A percentile compares a stretch with the other conserved stretches of the same genome.
phyloP scores from a whole-genome alignment of 2,888 invertebrate species.

The Blastobasis lacticolella region DNA sequence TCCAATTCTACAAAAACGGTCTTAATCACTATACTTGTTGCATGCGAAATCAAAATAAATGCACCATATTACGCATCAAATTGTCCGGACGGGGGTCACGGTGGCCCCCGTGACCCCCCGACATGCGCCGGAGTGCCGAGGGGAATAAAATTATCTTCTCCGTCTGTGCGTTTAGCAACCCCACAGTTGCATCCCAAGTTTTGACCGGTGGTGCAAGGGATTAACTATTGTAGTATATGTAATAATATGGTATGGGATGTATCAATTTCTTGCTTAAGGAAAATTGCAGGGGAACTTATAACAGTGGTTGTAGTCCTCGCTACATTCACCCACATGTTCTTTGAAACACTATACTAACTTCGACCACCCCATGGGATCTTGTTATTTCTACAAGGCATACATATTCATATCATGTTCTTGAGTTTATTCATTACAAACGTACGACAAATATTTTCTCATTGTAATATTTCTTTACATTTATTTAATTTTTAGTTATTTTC shows the following conservation, averaged over 20 bases:
- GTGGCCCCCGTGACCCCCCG: conserved; percentile 40
- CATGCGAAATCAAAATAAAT: conserved; percentile 37
- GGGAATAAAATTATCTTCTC: conserved; percentile 63
- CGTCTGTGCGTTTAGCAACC: conserved; percentile 28
- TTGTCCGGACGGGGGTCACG: conserved; percentile 43
- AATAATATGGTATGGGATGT: not conserved
- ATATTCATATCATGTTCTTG: no score
- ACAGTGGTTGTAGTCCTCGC: no score
- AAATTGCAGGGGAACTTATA: no score
- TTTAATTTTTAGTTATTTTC: no score
- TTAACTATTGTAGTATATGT: not conserved
- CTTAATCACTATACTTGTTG: not conserved
- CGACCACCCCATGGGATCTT: no score
- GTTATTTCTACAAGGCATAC: no score
- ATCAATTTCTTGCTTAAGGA: not conserved
- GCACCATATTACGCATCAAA: conserved; percentile 61
- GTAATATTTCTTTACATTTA: no score
- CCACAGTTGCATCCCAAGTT: conserved; percentile 36
- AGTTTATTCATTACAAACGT: no score
- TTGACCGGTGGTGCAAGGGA: conserved; percentile 25
- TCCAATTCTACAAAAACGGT: no score
- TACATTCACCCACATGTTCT: no score
- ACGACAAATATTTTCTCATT: no score
- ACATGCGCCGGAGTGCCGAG: conserved; percentile 31
- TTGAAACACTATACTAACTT: no score